Evolutionary conservation across 2,113 vertebrate genomes (phyloP).

Genomic region (Mixornis gularis): DNA sequence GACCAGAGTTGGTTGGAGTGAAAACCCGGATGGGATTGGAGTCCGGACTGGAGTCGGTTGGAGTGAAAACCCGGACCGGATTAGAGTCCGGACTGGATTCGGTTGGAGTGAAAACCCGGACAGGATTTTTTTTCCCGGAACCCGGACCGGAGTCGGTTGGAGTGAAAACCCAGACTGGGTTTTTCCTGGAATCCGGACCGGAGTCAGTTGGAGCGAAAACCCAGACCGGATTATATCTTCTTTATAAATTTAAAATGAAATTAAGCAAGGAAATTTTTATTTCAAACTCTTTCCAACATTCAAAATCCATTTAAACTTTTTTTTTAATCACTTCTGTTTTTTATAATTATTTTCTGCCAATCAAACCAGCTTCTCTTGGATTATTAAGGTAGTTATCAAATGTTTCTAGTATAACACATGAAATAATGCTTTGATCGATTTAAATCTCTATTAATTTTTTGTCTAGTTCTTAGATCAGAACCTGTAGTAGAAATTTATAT

Average conservation of each 20-base stretch:
- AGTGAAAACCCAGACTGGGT: no score
- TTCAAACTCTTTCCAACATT: neutral
- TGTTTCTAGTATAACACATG: neutral
- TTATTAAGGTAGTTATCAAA: neutral
- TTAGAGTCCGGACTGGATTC: no score
- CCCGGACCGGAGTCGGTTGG: no score
- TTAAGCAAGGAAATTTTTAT: neutral
- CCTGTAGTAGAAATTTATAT: neutral
- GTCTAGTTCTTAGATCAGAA: neutral
- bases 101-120: no score
- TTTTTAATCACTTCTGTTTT: neutral
- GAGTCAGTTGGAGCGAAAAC: no score
- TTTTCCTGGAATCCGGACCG: no score
- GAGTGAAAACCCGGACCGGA: no score
- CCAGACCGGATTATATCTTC: neutral
- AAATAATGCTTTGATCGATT: neutral
- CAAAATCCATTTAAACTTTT: neutral
- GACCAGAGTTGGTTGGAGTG: no score
- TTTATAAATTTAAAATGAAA: neutral
- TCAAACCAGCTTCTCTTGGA: neutral
- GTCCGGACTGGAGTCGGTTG: no score
- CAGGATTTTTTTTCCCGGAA: no score
- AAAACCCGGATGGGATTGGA: no score
- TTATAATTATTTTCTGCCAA: neutral
- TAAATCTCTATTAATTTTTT: neutral